These are phyloP conservation scores for Pangasius larnaudii DNA, from an alignment of 2,797 vertebrate species.

Conservation along the genomic window DNA sequence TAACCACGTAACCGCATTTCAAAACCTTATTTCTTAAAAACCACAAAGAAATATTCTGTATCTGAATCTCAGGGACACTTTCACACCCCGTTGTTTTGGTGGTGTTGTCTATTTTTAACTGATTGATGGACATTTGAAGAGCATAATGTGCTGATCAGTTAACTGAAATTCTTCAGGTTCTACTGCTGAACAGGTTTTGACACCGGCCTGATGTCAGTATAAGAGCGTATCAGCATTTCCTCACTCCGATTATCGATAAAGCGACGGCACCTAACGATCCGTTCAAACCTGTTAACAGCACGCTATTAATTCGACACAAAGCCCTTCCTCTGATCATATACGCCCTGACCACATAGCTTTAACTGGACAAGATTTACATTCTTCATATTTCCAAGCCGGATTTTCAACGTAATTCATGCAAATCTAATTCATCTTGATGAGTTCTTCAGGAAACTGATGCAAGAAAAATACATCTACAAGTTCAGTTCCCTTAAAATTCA, in stretches of 20 bases:
- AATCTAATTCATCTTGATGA: not conserved
- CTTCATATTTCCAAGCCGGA: not conserved
- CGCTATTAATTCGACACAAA: not conserved
- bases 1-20: too few relatives aligned
- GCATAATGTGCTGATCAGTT: not conserved
- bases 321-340: not conserved
- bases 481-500: not conserved
- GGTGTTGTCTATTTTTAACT: too few relatives aligned
- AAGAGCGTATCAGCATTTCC: not conserved
- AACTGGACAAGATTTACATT: not conserved
- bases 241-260: not conserved
- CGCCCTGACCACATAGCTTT: not conserved
- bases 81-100: too few relatives aligned
- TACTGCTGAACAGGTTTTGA: not conserved
- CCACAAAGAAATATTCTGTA: too few relatives aligned
- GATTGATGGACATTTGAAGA: too few relatives aligned
- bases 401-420: not conserved
- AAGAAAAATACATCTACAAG: not conserved
- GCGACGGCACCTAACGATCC: not conserved
- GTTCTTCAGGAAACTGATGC: not conserved
- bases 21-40: too few relatives aligned
- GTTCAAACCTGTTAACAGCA: not conserved
- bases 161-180: not conserved
- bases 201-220: not conserved
- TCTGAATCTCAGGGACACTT: too few relatives aligned